Conservation (phyloP, 2,888 invertebrate genomes). For the Bedellia somnulentella region DNA sequence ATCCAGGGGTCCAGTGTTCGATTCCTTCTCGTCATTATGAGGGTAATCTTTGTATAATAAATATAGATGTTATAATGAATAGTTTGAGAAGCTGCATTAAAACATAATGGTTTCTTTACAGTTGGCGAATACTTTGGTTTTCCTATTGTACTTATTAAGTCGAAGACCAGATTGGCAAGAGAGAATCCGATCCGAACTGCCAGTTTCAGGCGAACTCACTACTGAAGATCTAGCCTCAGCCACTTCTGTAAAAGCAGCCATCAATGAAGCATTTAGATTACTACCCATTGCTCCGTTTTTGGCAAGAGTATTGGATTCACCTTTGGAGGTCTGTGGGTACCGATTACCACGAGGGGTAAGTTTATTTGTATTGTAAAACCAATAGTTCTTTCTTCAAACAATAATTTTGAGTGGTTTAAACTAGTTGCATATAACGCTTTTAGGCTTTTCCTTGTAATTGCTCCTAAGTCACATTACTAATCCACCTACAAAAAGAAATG, state of each 20-base stretch:
- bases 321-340: slow-evolving; percentile 71
- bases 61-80: too few species aligned
- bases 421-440: slow-evolving; percentile 4
- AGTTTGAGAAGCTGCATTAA: too few species aligned
- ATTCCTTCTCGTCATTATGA: too few species aligned
- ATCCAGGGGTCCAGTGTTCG: too few species aligned
- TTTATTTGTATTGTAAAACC: too few species aligned
- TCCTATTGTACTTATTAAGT: slow-evolving; percentile 74
- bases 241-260: slow-evolving; percentile 77
- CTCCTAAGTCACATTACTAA: too few species aligned
- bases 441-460: too few species aligned
- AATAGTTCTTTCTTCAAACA: slow-evolving; percentile 70
- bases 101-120: slow-evolving; percentile 21
- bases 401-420: slow-evolving; percentile 24
- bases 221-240: slow-evolving; percentile 65
- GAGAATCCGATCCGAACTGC: slow-evolving; percentile 68
- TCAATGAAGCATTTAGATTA: slow-evolving; percentile 74
- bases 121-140: slow-evolving; percentile 80
- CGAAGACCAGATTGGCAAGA: slow-evolving; percentile 67
- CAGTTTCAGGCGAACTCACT: slow-evolving; percentile 55
- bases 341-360: slow-evolving; percentile 72
- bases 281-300: slow-evolving; percentile 79
- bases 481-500: too few species aligned
- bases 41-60: too few species aligned
- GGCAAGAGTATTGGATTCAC: slow-evolving; percentile 74